Evolutionary conservation across 2,888 invertebrate species (phyloP).

Genomic region (Cheilosia soror): DNA sequence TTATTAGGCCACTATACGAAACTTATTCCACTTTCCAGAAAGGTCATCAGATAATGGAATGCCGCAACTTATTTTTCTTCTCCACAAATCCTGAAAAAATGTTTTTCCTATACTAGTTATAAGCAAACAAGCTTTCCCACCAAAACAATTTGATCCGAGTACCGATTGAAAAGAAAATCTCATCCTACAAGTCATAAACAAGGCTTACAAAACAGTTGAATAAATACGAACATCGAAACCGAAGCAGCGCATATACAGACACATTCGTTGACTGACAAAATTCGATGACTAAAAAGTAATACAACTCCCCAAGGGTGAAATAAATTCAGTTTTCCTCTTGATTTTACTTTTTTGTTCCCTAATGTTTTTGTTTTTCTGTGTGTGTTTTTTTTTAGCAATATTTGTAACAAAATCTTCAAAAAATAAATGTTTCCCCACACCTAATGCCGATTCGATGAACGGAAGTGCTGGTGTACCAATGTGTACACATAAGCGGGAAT

Average conservation of each 20-base stretch:
- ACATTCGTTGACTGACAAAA: conserved; percentile 34
- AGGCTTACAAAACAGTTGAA: conserved; percentile 26
- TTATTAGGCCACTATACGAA: no score
- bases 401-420: conserved; percentile 74
- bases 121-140: no score
- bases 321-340: conserved; percentile 35
- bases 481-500: conserved; percentile 44
- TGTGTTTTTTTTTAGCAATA: conserved; percentile 32
- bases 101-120: no score
- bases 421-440: conserved; percentile 52
- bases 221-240: conserved; percentile 42
- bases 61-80: no score
- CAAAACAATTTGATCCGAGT: neutral
- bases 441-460: conserved; percentile 37
- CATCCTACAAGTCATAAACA: neutral
- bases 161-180: neutral
- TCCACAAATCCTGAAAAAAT: no score
- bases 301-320: conserved; percentile 50
- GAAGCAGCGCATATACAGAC: conserved; percentile 3
- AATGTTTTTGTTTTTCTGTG: conserved; percentile 36
- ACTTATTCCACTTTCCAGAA: no score
- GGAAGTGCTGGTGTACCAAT: conserved; percentile 67
- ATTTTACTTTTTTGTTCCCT: conserved; percentile 11
- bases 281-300: conserved; percentile 31
- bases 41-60: no score